Base-by-base conservation (phyloP, 2,888 invertebrate genomes). In the Gryllus longicercus region DNA sequence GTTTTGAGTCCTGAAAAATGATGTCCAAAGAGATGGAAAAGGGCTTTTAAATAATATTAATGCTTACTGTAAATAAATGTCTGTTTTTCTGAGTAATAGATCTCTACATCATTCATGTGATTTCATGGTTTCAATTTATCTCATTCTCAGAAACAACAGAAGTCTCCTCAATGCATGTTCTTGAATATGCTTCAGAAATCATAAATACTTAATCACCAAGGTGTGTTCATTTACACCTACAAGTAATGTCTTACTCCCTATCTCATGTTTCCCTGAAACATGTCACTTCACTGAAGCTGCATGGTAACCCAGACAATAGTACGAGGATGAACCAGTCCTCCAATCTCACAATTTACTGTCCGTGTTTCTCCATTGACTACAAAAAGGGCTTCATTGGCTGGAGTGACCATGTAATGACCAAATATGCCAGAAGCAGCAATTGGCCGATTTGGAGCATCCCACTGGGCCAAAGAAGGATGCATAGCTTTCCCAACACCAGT, bases 291-390 rank as follows among this genome's bases (percentile, higher is more conserved):
- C 85, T 90, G 91, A 82, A 90, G 88, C 83, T 90, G 89, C 84
- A 90, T 88, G 80, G 90, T 90, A 82, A 92, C 91, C 92, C 92
- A 93, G 79, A 92, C 91, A 79, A 91, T 88, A 82, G 91, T 89
- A 82, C 90, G 89, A 25, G 93, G 92, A 86, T 92, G 91, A 77
- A 90, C 88, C 79, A 93, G 88, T 77, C 92, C 91, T 77, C 92
- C 92, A 83, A 93, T 93, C 86, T 93, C 92, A 87, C 94, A 94
- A 87, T 93, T 93, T 81, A 93, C 92, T 77, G 92, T 92, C 85
- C 92, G 88, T 82, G 91, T 91, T 84, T 91, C 90, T 14, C 93
- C 93, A 85, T 93, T 93, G 82, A 94, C 88, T 76, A 94, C 92
- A 86, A 93, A 92, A 51, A 93, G 88, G 18, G 93, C 92, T 84